These are phyloP conservation scores for Puntigrus tetrazona DNA, from an alignment of 2,113 vertebrate genomes.

Conservation along the genomic window DNA sequence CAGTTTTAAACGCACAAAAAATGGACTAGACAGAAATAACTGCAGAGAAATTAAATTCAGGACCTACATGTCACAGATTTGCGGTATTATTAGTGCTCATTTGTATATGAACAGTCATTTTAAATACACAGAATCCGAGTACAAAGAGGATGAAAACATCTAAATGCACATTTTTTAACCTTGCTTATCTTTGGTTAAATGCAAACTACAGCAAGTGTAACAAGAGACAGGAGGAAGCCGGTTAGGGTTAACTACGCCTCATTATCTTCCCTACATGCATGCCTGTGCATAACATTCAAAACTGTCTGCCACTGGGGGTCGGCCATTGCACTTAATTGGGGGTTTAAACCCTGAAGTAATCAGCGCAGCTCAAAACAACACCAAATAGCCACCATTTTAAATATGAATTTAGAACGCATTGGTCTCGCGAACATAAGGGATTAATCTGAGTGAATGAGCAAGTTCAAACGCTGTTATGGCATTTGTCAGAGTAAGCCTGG, in stretches of 20 bases:
- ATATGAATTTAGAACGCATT: constrained; percentile 58
- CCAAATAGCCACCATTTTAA: constrained; percentile 50
- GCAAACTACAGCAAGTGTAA: constrained; percentile 39
- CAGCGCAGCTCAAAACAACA: constrained; percentile 45
- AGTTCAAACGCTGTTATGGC: constrained; percentile 59
- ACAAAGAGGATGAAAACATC: neutral
- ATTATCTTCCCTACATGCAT: constrained; percentile 47
- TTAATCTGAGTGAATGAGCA: constrained; percentile 60
- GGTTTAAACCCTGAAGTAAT: constrained; percentile 43
- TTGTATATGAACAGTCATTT: neutral
- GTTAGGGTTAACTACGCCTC: constrained; percentile 39
- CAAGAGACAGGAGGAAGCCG: constrained; percentile 36
- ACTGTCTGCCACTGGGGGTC: constrained; percentile 29
- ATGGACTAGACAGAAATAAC: neutral
- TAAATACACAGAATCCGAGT: neutral
- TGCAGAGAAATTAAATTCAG: neutral
- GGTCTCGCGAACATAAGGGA: constrained; percentile 57
- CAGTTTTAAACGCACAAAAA: constrained; percentile 49
- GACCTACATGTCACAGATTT: neutral
- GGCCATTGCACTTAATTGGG: constrained; percentile 35
- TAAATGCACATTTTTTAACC: constrained; percentile 22
- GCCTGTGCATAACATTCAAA: constrained; percentile 45
- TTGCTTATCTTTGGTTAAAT: constrained; percentile 7
- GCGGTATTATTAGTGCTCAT: neutral
- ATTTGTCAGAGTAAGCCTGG: constrained; percentile 57